Evolutionary conservation across 2,113 vertebrate genomes (phyloP), one percentile per base, ranked within the genome.

Genomic region (Cebidichthys violaceus): DNA sequence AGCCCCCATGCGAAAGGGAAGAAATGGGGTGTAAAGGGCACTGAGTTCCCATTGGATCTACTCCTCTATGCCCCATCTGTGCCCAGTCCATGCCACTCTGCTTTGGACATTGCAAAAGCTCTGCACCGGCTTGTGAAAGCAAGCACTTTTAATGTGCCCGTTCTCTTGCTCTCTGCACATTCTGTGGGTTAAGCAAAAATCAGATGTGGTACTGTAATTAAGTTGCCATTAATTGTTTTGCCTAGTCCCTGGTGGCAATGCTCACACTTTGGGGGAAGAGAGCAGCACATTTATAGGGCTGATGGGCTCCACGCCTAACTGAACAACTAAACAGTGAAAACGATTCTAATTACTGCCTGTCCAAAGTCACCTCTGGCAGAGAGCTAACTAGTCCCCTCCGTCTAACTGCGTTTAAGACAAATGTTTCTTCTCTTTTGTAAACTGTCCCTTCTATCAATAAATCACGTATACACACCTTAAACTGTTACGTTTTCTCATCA

Each of bases 11-110:
- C 62, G 90, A 94, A 94, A 88, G 47, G 77, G 77, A 95, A 86
- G 87, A 92, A 92, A 89, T 70, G 75, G 81, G 90, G 91, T 87
- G 84, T 91, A 94, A 94, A 95, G 93, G 93, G 77, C 93, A 91
- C 72, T 1, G 41, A 92, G 91, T 95, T 94, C 93, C 93, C 94
- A 93, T 86, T 95, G 89, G 89, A 91, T 84, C 85, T 68, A 14
- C 60, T 87, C 86, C 70, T 89, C 81, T 57, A 9, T 86, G 83
- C 86, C 89, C 92, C 85, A 86, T 90, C 90, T 90, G 89, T 93
- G 89, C 90, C 92, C 90, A 84, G 85, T 84, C 79, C 37, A 33
- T 90, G 86, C 87, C 89, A 89, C 75, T 78, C 74, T 45, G n/a
- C 77, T 80, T 39, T 59, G 64, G 74, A 75, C 78, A 27, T 31